Evolutionary conservation across 92 coral and sea anemone genomes (phyloP).

Genomic region (Phenganax subtilis): DNA sequence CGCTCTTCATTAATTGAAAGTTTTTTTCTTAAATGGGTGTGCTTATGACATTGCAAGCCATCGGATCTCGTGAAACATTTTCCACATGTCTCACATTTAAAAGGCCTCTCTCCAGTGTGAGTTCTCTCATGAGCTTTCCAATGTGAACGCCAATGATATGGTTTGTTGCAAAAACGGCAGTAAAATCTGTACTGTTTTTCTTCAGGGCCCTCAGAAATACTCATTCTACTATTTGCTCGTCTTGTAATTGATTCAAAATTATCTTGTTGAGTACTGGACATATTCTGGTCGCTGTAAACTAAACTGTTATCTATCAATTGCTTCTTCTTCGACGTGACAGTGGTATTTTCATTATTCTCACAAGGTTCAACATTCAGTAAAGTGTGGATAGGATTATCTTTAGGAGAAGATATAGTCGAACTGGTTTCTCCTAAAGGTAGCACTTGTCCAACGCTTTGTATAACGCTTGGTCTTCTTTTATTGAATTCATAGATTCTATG

Average conservation of each 20-base stretch:
- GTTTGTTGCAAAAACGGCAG: slow-evolving; percentile 77
- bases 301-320: background rate
- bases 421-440: background rate
- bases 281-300: background rate
- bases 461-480: slow-evolving; percentile 21
- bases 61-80: slow-evolving; percentile 88
- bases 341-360: background rate
- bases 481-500: background rate
- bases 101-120: slow-evolving; percentile 93
- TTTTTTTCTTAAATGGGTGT: slow-evolving; percentile 77
- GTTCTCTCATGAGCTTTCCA: slow-evolving; percentile 85
- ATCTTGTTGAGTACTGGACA: background rate
- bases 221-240: no score
- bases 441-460: slow-evolving; percentile 11
- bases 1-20: background rate
- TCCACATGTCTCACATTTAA: slow-evolving; percentile 75
- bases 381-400: background rate
- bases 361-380: background rate
- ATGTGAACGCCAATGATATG: slow-evolving; percentile 93
- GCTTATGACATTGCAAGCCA: slow-evolving; percentile 90
- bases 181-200: slow-evolving; percentile 46
- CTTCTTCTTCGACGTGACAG: background rate
- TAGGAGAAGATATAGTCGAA: background rate
- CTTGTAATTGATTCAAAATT: no score
- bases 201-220: background rate